Conservation (phyloP, 2,888 invertebrate genomes). For the Euproctis similis region DNA sequence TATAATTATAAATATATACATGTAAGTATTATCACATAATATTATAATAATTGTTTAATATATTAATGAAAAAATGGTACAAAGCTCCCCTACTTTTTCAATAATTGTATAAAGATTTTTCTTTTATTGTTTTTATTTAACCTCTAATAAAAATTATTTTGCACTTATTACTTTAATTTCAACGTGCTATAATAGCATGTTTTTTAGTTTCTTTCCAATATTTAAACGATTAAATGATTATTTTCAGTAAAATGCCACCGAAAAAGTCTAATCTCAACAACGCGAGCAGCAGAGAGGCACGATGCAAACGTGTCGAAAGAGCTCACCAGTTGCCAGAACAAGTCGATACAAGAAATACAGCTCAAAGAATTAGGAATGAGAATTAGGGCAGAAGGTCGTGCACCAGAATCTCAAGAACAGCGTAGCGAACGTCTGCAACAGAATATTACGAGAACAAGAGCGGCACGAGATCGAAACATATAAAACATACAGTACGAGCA, state of each 20-base stretch:
- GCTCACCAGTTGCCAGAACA: constrained; percentile 20
- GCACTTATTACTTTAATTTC: constrained; percentile 18
- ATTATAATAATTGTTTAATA: constrained; percentile 11
- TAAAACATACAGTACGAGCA: constrained; percentile 2
- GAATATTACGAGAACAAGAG: constrained; percentile 21
- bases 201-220: constrained; percentile 12
- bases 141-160: constrained; percentile 16
- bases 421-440: constrained; percentile 22
- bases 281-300: constrained; percentile 15
- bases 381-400: constrained; percentile 16
- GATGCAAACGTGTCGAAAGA: constrained; percentile 24
- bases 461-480: constrained; percentile 10
- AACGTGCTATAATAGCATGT: constrained; percentile 17
- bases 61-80: constrained; percentile 9
- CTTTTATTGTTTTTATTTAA: constrained; percentile 14
- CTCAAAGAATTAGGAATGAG: constrained; percentile 18
- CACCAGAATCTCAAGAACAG: constrained; percentile 26
- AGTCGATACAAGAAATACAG: constrained; percentile 21
- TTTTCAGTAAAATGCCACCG: constrained; percentile 21
- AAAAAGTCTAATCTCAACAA: constrained; percentile 28
- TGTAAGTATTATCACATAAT: constrained; percentile 10
- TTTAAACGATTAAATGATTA: constrained; percentile 10
- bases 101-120: constrained; percentile 2
- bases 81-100: constrained; percentile 9
- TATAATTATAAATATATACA: constrained; percentile 10